Evolutionary conservation across 1,140 invertebrate species (phyloP).

Genomic region (Drosophila kanapiae): DNA sequence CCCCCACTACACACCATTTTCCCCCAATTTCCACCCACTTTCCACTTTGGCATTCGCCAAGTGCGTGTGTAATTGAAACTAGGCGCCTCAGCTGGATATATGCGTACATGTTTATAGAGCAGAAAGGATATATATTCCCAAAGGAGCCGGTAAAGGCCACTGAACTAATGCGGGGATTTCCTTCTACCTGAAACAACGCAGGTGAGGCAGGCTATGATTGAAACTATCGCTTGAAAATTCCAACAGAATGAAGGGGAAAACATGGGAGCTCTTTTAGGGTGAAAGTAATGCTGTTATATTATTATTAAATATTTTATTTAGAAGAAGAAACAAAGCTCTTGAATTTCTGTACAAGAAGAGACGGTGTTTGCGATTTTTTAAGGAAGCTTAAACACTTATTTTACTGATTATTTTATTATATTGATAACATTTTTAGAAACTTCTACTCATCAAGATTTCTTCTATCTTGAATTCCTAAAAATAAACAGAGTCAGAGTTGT

Average conservation of each 20-base stretch:
- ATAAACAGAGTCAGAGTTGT: no score
- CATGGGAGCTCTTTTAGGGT: no score
- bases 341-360: not conserved
- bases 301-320: not conserved
- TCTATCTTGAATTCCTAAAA: no score
- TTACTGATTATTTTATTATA: no score
- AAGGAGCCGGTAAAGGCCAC: constrained; percentile 18
- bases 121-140: constrained; percentile 11
- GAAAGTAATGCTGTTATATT: no score
- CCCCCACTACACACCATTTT: not conserved
- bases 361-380: no score
- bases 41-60: constrained; percentile 54
- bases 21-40: constrained; percentile 1
- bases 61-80: constrained; percentile 83
- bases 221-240: constrained; percentile 26
- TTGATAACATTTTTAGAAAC: no score
- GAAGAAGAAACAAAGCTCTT: not conserved
- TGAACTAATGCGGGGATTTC: constrained; percentile 46
- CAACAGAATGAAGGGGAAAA: not conserved
- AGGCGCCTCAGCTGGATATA: constrained; percentile 45
- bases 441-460: no score
- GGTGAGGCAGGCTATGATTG: constrained; percentile 3
- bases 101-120: constrained; percentile 32
- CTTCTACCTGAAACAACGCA: not conserved
- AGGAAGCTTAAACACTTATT: no score